phyloP scores from a whole-genome alignment of 35 echinoderm and acorn worm genomes.

The Heliocidaris tuberculata region DNA sequence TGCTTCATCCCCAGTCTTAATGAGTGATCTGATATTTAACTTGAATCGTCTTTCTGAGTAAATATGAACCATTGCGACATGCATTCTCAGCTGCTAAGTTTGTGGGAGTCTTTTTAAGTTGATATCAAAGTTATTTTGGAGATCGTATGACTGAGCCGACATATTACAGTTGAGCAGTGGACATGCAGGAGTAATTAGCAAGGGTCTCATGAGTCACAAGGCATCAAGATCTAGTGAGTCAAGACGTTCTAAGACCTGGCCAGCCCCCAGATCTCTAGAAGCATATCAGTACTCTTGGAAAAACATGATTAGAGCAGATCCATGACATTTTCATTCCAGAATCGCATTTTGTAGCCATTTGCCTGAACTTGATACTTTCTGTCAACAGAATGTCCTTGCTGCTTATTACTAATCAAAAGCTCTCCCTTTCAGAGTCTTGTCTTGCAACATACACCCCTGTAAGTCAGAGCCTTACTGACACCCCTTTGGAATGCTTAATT shows the following conservation, averaged over 20 bases:
- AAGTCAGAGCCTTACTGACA: neutral
- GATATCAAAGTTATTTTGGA: conserved; percentile 4
- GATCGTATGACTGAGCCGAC: neutral
- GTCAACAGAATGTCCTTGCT: neutral
- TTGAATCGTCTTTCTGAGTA: neutral
- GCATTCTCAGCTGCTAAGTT: neutral
- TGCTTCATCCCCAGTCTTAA: neutral
- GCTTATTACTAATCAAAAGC: neutral
- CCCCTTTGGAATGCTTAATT: neutral
- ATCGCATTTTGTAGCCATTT: neutral
- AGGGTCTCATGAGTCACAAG: neutral
- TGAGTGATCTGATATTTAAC: neutral
- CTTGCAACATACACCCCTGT: neutral
- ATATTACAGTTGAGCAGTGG: neutral
- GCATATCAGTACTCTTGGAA: neutral
- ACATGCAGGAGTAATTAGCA: neutral
- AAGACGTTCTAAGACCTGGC: neutral
- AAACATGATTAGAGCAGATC: neutral
- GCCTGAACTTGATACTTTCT: neutral
- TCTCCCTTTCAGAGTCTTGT: neutral
- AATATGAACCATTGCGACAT: neutral
- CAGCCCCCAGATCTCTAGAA: neutral
- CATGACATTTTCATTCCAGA: neutral
- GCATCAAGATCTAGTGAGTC: neutral
- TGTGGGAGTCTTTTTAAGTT: neutral